phyloP scores from a whole-genome alignment of 2,113 vertebrate species.

The Leptosomus discolor region DNA sequence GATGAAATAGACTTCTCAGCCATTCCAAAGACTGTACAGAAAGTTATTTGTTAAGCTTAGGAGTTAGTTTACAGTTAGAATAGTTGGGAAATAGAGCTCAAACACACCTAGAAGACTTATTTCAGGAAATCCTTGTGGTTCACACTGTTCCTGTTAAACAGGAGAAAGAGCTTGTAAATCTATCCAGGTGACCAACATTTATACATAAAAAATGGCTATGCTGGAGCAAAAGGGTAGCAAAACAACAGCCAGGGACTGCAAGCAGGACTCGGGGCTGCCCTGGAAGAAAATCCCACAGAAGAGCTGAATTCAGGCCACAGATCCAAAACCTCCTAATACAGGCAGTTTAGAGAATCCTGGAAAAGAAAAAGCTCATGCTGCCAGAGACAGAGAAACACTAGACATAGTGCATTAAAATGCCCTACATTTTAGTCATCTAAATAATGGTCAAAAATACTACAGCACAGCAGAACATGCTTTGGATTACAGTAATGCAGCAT shows the following conservation, averaged over 20 bases:
- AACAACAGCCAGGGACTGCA: not conserved
- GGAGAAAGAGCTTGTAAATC: not conserved
- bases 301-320: not conserved
- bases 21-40: not conserved
- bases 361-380: not conserved
- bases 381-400: not conserved
- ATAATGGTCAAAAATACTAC: not conserved
- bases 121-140: constrained; percentile 31
- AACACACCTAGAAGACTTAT: constrained; percentile 2
- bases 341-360: not conserved
- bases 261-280: not conserved
- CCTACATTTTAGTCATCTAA: too few relatives aligned
- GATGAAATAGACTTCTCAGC: not conserved
- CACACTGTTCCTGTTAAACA: constrained; percentile 4
- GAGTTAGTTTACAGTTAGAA: not conserved
- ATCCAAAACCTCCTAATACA: not conserved
- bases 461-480: not conserved
- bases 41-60: not conserved
- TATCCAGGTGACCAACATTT: not conserved
- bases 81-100: not conserved
- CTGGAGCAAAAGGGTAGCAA: constrained; percentile 4
- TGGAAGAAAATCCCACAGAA: not conserved
- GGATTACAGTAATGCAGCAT: not conserved
- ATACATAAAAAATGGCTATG: not conserved
- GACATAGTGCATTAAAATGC: not conserved